phyloP scores from a whole-genome alignment of 2,888 invertebrate species.

The Thalpophila matura region DNA sequence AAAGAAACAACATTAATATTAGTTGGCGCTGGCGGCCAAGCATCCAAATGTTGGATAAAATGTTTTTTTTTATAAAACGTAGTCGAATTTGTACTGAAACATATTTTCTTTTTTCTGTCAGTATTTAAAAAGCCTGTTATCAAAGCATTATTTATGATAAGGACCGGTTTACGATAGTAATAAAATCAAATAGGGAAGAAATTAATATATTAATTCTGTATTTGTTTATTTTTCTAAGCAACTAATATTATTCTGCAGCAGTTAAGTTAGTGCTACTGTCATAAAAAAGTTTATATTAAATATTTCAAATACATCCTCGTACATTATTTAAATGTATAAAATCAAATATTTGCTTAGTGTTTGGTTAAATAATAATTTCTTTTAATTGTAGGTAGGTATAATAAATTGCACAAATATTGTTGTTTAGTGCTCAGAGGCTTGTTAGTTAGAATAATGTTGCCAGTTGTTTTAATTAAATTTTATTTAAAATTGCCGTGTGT shows the following conservation, averaged over 20 bases:
- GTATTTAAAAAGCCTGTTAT: conserved; percentile 15
- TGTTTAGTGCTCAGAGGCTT: conserved; percentile 50
- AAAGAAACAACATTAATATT: not conserved
- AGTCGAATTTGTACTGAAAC: conserved; percentile 1
- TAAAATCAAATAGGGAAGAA: not conserved
- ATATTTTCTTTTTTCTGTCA: not conserved
- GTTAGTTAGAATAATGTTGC: conserved; percentile 61
- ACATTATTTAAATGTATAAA: conserved; percentile 14
- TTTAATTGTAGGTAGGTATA: conserved; percentile 25
- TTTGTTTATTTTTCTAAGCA: not conserved
- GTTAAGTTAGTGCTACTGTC: not conserved
- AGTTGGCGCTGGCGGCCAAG: not conserved
- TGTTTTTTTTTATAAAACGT: not conserved
- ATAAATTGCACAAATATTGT: conserved; percentile 41
- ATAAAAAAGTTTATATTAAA: not conserved
- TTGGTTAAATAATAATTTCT: not conserved
- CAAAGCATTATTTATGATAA: not conserved
- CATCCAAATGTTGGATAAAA: not conserved
- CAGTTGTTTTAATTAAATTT: conserved; percentile 67
- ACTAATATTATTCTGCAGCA: not conserved
- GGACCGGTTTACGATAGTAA: too few species aligned
- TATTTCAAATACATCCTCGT: not conserved
- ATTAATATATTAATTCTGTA: not conserved
- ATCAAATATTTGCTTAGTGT: not conserved
- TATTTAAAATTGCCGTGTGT: conserved; percentile 57